A percentile compares a stretch with the other conserved stretches of the same genome.
Evolutionary conservation across 2,888 invertebrate species (phyloP).

Genomic region (Hofmannophila pseudospretella): DNA sequence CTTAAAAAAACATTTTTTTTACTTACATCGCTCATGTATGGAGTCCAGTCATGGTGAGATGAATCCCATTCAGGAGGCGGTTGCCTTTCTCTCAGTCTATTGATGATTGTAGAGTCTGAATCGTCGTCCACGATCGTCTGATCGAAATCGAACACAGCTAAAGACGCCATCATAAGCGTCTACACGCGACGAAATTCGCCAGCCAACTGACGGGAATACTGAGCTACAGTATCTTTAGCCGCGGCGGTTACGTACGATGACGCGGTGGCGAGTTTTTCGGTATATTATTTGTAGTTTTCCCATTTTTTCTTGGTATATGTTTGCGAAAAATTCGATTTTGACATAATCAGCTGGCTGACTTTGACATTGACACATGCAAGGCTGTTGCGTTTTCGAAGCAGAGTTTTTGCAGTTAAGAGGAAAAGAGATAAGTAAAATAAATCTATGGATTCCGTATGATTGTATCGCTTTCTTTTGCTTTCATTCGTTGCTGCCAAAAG

Average conservation of each 20-base stretch:
- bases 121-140: slow-evolving; percentile 64
- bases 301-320: slow-evolving; percentile 17
- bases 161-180: slow-evolving; percentile 36
- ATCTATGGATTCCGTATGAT: too few relatives aligned
- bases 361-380: slow-evolving; percentile 15
- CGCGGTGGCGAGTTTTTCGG: slow-evolving; percentile 16
- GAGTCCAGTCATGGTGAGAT: slow-evolving; percentile 60
- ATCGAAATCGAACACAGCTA: slow-evolving; percentile 70
- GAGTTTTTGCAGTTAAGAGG: too few relatives aligned
- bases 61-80: slow-evolving; percentile 66
- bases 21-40: slow-evolving; percentile 71
- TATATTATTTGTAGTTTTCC: slow-evolving; percentile 25
- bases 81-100: slow-evolving; percentile 52
- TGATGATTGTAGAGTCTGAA: slow-evolving; percentile 65
- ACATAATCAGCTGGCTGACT: slow-evolving; percentile 12
- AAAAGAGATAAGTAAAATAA: too few relatives aligned
- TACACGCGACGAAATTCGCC: slow-evolving; percentile 25
- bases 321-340: slow-evolving; percentile 12
- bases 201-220: slow-evolving; percentile 1
- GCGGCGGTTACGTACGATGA: slow-evolving; percentile 5
- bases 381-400: too few relatives aligned
- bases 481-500: too few relatives aligned
- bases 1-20: too few relatives aligned
- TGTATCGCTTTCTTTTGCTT: too few relatives aligned
- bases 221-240: not conserved